Evolutionary conservation across 2,888 invertebrate genomes (phyloP), one percentile per base, ranked within the genome.

Genomic region (Copidosoma aretas): DNA sequence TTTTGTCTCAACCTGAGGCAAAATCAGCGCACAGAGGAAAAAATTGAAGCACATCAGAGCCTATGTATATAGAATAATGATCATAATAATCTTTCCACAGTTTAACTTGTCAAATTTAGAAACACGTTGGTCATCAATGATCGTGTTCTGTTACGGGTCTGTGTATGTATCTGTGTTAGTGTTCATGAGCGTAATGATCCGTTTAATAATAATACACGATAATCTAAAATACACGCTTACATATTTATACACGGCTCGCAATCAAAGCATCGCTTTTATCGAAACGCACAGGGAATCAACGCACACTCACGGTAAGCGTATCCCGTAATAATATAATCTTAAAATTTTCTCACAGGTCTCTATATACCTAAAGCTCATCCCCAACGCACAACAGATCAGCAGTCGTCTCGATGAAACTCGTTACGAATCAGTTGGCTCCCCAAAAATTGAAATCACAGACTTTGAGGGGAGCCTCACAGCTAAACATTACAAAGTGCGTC

Each of bases 201-300:
- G 74, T 75, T 81, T 78, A 79, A 78, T 78, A 79, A 78, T 78
- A 78, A 77, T 80, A 81, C 76, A 75, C 74, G 75, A 79, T 82
- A 82, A 79, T 80, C 82, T 83, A 81, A 82, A 82, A 82, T 82
- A 82, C 81, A 82, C 78, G 79, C 81, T 81, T 80, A 81, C 80
- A 82, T 78, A 78, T 81, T 80, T 80, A 79, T 80, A 81, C 80
- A 81, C 77, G 79, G 76, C 77, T 77, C 75, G 77, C 77, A 75
- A 76, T 57, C 64, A 64, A 78, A 77, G 77, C 79, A 78, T 78
- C 73, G 75, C 77, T 72, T 52, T 64, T 71, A 77, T 76, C 75
- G 77, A 76, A 74, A 77, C 75, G 71, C 74, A 75, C 32, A 32
- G 32, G 32, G 32, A 32, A 32, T 32, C 3, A 5, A 32, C 32